Base-by-base conservation (phyloP, 2,113 vertebrate genomes). In the Psilopogon haemacephalus region DNA sequence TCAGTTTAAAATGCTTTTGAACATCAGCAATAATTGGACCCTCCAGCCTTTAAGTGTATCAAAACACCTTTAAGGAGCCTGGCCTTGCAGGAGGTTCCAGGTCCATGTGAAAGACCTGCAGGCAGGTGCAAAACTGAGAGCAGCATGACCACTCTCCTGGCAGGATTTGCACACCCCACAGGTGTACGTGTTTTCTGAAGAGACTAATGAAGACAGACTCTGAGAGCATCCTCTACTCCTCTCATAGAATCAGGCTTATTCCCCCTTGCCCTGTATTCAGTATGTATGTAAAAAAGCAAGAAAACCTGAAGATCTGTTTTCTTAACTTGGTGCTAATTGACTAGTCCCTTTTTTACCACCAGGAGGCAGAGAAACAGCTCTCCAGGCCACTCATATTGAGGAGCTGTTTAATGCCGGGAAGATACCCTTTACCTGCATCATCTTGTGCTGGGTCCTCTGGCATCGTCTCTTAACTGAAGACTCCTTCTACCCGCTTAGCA, bases 401-500 rank as follows among this genome's bases (percentile, higher is more conserved):
- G 30, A 81, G 52, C 32, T 81, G 28, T 7, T 33, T 24, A 32
- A 24, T 5, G 0, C 33, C 30, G 73, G 50, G 72, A 37, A 59
- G 35, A 17, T 63, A 5, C 40, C 72, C 23, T 59, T 74, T 74
- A 11, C 27, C 26, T 12, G 13, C 42, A n/a, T 12, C 28, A 33
- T 1, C 5, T 20, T 42, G 42, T 6, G 6, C 3, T 0, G 1
- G 18, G 26, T 26, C 12, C 9, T 38, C 44, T 2, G 2, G 28
- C 26, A 75, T 65, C 58, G 8, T 12, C 30, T 46, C 18, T 46
- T 27, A 19, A 33, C 32, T 2, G 1, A 37, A 46, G 18, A 2
- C 13, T 71, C 33, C 27, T 77, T 20, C 52, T 27, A 54, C 10
- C 17, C 0, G 0, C 37, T n/a, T 33, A 15, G 70, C 0, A 0